phyloP scores from a whole-genome alignment of 2,113 vertebrate species.

The Oenanthe oenanthe region DNA sequence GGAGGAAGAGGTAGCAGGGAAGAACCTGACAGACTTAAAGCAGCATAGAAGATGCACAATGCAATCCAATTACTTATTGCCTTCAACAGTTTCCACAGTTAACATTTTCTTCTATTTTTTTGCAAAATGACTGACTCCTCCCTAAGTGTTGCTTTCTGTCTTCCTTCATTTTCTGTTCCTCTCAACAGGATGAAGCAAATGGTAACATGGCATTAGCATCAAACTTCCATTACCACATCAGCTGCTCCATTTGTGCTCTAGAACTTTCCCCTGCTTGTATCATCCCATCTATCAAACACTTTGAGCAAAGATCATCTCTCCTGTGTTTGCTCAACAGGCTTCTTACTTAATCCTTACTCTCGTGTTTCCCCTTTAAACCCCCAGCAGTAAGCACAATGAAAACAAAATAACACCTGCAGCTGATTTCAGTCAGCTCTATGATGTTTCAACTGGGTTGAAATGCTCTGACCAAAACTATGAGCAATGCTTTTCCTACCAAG shows the following conservation, averaged over 20 bases:
- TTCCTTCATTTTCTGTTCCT: neutral
- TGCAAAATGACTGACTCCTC: neutral
- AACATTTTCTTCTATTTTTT: neutral
- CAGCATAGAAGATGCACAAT: neutral
- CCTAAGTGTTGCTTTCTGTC: neutral
- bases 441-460: neutral
- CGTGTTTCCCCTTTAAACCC: neutral
- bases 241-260: neutral
- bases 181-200: neutral
- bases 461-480: neutral
- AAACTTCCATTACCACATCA: neutral
- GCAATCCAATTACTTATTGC: neutral
- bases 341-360: neutral
- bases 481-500: constrained; percentile 74
- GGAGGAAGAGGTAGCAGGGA: neutral
- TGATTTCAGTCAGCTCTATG: neutral
- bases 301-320: neutral
- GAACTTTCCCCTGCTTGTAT: neutral
- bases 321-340: neutral
- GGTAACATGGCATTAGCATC: neutral
- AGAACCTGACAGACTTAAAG: neutral
- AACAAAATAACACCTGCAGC: neutral
- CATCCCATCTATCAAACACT: neutral
- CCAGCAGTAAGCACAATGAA: neutral
- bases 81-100: neutral